A percentile compares a stretch with the other conserved stretches of the same genome.
Conservation (phyloP, 2,888 invertebrate species). For the Metallyticus violacea region DNA sequence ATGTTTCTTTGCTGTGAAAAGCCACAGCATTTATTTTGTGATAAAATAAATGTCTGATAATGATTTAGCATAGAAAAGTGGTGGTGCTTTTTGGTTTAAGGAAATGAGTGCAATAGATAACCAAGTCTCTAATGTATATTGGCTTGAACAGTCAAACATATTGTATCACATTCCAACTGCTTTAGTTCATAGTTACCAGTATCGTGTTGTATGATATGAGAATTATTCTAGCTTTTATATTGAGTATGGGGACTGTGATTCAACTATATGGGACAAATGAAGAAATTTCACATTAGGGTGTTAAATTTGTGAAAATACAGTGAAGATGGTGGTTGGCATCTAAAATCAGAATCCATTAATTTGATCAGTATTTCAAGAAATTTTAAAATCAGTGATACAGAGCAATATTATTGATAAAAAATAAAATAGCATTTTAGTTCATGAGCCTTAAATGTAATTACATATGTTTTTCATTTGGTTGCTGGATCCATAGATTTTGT, state of each 20-base stretch:
- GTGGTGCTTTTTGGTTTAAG: neutral
- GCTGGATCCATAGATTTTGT: too few species aligned
- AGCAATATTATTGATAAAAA: too few species aligned
- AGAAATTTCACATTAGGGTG: neutral
- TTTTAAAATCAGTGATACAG: too few species aligned
- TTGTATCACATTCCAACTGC: neutral
- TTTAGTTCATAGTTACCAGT: neutral
- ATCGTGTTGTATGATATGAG: neutral
- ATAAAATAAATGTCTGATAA: neutral
- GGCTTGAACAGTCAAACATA: neutral
- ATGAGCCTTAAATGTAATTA: too few species aligned
- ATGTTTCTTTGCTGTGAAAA: neutral
- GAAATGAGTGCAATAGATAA: neutral
- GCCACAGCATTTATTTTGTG: neutral
- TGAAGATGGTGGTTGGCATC: neutral
- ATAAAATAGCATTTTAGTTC: too few species aligned
- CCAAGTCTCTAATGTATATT: neutral
- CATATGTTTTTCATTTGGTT: too few species aligned
- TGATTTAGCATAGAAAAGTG: neutral
- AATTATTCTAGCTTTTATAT: neutral
- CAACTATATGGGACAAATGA: neutral
- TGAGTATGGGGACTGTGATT: neutral
- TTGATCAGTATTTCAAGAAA: neutral
- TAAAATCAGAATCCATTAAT: too few species aligned
- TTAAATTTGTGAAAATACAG: neutral